phyloP scores from a whole-genome alignment of 2,888 invertebrate species.

The Taphrorychus bicolor region DNA sequence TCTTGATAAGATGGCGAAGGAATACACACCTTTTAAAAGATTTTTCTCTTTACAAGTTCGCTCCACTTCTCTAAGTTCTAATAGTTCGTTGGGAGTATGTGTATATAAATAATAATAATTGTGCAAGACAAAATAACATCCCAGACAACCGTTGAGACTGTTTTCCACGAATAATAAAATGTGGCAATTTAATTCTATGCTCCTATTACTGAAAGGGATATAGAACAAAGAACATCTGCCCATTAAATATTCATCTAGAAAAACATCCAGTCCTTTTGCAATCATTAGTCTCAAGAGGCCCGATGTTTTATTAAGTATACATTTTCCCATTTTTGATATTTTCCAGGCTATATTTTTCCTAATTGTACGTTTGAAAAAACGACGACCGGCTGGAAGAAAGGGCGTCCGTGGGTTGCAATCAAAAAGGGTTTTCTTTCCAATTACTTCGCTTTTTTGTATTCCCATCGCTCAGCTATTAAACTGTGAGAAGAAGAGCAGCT shows the following conservation, averaged over 20 bases:
- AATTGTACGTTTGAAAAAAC: constrained; percentile 28
- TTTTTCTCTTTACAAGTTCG: too few species aligned
- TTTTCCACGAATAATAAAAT: too few species aligned
- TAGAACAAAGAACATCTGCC: background rate
- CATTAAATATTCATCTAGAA: constrained; percentile 10
- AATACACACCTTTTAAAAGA: too few species aligned
- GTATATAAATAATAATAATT: too few species aligned
- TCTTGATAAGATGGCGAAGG: too few species aligned
- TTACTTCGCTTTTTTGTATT: constrained; percentile 40
- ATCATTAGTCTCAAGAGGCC: background rate
- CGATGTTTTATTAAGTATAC: constrained; percentile 10
- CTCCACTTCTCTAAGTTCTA: too few species aligned
- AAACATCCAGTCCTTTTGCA: background rate
- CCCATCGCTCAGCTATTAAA: constrained; percentile 37
- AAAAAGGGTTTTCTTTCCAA: constrained; percentile 41
- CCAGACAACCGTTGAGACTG: too few species aligned
- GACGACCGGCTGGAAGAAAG: constrained; percentile 16
- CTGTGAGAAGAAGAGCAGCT: constrained; percentile 46
- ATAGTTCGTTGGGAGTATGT: too few species aligned
- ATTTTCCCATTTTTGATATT: constrained; percentile 16
- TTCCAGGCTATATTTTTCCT: constrained; percentile 24
- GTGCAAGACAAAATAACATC: too few species aligned
- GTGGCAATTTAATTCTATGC: background rate
- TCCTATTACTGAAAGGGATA: background rate
- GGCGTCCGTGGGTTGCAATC: constrained; percentile 18